Conservation (phyloP, 2,888 invertebrate genomes). For the Invenusta paracnida region DNA sequence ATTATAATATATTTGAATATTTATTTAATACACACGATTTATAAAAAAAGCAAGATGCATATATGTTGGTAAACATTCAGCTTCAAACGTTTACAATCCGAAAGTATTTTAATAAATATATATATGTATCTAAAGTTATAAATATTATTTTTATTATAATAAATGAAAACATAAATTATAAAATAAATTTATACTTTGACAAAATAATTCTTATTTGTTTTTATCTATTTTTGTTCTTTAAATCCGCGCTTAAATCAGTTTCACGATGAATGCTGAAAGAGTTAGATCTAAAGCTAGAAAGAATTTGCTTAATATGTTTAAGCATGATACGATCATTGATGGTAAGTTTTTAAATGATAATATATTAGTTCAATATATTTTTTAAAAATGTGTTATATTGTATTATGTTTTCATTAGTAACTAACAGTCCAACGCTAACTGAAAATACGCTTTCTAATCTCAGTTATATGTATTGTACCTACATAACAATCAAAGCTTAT, state of each 20-base stretch:
- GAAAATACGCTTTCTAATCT: not conserved
- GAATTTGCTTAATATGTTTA: not conserved
- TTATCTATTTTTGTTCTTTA: not conserved
- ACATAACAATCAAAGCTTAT: not conserved
- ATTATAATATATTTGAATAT: not conserved
- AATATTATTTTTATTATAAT: not conserved
- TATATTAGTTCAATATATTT: not conserved
- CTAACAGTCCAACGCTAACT: not conserved
- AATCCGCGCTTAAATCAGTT: not conserved
- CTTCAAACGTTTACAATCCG: not conserved
- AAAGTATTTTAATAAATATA: not conserved
- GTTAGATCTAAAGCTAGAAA: not conserved
- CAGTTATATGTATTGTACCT: not conserved
- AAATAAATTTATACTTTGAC: not conserved
- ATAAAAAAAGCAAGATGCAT: not conserved
- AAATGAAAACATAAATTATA: not conserved
- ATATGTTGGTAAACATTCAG: not conserved
- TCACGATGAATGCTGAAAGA: not conserved
- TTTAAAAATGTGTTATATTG: not conserved
- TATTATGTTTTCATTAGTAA: not conserved
- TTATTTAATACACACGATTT: not conserved
- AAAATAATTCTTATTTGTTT: not conserved
- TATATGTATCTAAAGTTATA: not conserved
- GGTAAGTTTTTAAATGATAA: not conserved
- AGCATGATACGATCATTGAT: not conserved